These are phyloP conservation scores for Gymnoscopelus braueri DNA, from an alignment of 2,797 vertebrate genomes.

Conservation along the genomic window DNA sequence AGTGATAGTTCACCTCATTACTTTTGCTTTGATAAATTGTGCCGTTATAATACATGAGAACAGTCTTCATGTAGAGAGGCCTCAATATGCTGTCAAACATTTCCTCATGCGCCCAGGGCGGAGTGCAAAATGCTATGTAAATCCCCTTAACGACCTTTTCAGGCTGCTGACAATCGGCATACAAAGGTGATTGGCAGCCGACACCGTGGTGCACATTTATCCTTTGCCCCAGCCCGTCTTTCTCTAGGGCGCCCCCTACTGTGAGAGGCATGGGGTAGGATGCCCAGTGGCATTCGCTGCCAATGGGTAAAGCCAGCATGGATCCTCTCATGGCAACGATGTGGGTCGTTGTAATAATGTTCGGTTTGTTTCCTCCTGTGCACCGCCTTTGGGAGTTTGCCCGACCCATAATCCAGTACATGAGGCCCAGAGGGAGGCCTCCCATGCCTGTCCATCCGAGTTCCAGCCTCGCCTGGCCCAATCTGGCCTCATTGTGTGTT, in stretches of 20 bases:
- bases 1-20: neutral
- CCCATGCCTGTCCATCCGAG: conserved; percentile 79
- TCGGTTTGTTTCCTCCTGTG: conserved; percentile 80
- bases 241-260: conserved; percentile 85
- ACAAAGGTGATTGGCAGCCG: conserved; percentile 86
- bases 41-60: conserved; percentile 39
- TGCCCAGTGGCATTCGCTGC: conserved; percentile 82
- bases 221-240: conserved; percentile 75
- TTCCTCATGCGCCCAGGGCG: conserved; percentile 65
- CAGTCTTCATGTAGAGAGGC: conserved; percentile 38
- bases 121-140: conserved; percentile 85
- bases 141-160: conserved; percentile 85
- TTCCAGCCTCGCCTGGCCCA: conserved; percentile 68
- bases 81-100: conserved; percentile 68
- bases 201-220: conserved; percentile 81
- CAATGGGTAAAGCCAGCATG: conserved; percentile 79
- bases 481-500: conserved; percentile 68
- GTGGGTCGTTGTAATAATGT: conserved; percentile 80
- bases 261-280: conserved; percentile 83
- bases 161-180: conserved; percentile 74
- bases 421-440: conserved; percentile 79
- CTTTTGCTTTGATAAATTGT: conserved; percentile 33
- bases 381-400: conserved; percentile 78
- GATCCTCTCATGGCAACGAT: conserved; percentile 79
- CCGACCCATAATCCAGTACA: conserved; percentile 78